Evolutionary conservation across 2,888 invertebrate species (phyloP), one percentile per base, ranked within the genome.

Genomic region (Oscheius myriophilus): DNA sequence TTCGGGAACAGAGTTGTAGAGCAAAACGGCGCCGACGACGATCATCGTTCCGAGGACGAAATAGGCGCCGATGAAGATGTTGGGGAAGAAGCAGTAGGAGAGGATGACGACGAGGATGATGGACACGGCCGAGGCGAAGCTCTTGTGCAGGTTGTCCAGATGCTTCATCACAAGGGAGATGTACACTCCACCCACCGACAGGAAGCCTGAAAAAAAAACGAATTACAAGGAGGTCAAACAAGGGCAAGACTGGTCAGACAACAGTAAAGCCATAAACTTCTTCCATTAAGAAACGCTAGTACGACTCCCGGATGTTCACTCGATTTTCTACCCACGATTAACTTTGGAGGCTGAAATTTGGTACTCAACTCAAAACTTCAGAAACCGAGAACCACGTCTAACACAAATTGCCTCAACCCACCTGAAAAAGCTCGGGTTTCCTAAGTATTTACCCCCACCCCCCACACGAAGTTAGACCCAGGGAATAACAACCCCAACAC

Each of bases 121-220:
- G 11, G 83, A 82, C 46, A 85, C 80, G n/a, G 87, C 86, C 12
- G 87, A 81, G 7, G 86, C 86, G 73, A 87, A 87, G 39, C 83
- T 85, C 72, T 87, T 87, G 74, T 85, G 78, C 54, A 87, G 77
- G 64, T 87, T 87, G 73, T 87, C 87, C 66, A 87, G 71, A 67
- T 87, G 79, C 67, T 84, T 82, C 85, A 87, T 87, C 49, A 87
- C 86, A 71, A 87, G 72, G 16, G 85, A 86, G 33, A 86, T 87
- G 79, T 84, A 87, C 46, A 87, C 75, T 23, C 87, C 87, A 16
- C 87, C 87, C 49, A 82, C 67, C 26, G 78, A 73, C 21, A 85
- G 76, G 33, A 82, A 77, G 16, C 75, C 84, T 86, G 72, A 55
- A 81, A 69, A 45, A 16, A 51, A 16, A 21, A 59, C 33, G n/a